Evolutionary conservation across 2,888 invertebrate species (phyloP).

Genomic region (Andrena bucephala): DNA sequence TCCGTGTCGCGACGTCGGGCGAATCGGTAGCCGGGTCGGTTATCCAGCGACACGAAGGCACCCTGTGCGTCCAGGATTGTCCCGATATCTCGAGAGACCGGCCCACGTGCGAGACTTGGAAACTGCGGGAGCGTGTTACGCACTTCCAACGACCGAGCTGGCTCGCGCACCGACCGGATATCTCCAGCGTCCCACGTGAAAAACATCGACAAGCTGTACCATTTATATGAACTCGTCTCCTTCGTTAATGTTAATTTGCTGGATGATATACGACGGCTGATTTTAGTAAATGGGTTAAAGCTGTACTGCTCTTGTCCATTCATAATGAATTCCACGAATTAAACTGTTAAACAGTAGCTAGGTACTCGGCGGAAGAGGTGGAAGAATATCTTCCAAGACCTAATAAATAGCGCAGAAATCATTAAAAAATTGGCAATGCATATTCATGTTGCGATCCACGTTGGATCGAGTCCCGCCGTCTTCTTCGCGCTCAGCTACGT

Average conservation of each 20-base stretch:
- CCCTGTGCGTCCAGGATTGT: constrained; percentile 66
- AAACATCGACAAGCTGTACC: constrained; percentile 40
- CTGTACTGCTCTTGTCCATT: background rate
- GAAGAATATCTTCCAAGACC: too few relatives aligned
- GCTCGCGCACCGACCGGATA: constrained; percentile 41
- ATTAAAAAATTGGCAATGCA: too few relatives aligned
- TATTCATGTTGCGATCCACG: background rate
- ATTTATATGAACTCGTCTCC: constrained; percentile 44
- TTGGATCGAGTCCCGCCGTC: background rate
- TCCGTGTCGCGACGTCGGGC: constrained; percentile 44
- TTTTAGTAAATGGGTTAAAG: background rate
- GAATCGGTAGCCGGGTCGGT: constrained; percentile 65
- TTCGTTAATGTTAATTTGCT: background rate
- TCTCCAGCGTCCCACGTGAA: constrained; percentile 68
- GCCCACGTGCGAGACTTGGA: constrained; percentile 77
- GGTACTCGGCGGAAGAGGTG: too few relatives aligned
- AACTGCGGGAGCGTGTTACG: constrained; percentile 74
- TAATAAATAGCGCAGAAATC: too few relatives aligned
- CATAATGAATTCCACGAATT: too few relatives aligned
- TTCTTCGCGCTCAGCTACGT: constrained; percentile 14
- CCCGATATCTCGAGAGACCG: constrained; percentile 67
- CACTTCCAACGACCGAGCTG: constrained; percentile 41
- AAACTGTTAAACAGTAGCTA: too few relatives aligned
- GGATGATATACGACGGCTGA: background rate
- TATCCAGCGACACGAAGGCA: constrained; percentile 64